Percentiles rank a stretch among this genome's conserved stretches.
Evolutionary conservation across 1,140 invertebrate species (phyloP).

Genomic region (Lordiphosa stackelbergi): DNA sequence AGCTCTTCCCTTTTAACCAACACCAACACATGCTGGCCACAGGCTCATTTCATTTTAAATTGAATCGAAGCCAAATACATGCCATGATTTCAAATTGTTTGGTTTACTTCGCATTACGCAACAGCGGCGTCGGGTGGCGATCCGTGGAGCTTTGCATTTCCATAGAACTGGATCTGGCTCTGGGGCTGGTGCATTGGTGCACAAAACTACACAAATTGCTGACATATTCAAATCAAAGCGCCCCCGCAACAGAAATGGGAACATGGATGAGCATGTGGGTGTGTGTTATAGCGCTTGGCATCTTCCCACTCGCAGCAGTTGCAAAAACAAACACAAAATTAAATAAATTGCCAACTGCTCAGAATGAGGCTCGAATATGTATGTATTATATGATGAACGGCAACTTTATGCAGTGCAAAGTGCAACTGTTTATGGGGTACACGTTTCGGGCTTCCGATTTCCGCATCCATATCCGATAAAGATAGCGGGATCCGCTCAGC

Average conservation of each 20-base stretch:
- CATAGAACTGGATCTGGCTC: conserved; percentile 3
- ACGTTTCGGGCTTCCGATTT: neutral
- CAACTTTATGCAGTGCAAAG: neutral
- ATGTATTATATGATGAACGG: conserved; percentile 3
- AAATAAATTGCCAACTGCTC: conserved; percentile 56
- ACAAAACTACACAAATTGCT: conserved; percentile 75
- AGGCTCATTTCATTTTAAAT: conserved; percentile 69
- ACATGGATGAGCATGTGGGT: conserved; percentile 27
- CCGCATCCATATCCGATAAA: conserved; percentile 7
- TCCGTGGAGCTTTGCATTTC: conserved; percentile 7
- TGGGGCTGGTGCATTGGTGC: conserved; percentile 50
- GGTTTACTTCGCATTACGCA: conserved; percentile 71
- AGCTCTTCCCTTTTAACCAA: conserved; percentile 4
- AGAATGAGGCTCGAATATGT: neutral
- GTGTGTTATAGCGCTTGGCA: conserved; percentile 27
- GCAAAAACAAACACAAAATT: conserved; percentile 63
- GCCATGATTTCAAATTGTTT: conserved; percentile 75
- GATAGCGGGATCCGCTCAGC: neutral
- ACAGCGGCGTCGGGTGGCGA: conserved; percentile 16
- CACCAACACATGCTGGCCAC: conserved; percentile 34
- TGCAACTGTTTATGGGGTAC: conserved; percentile 6
- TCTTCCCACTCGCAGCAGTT: conserved; percentile 40
- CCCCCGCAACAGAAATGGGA: no score
- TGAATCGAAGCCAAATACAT: conserved; percentile 74
- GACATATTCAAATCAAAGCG: conserved; percentile 69